Percentiles rank a stretch among this genome's conserved stretches.
phyloP scores from a whole-genome alignment of 2,797 vertebrate genomes.

The Gallinago nigripennis region DNA sequence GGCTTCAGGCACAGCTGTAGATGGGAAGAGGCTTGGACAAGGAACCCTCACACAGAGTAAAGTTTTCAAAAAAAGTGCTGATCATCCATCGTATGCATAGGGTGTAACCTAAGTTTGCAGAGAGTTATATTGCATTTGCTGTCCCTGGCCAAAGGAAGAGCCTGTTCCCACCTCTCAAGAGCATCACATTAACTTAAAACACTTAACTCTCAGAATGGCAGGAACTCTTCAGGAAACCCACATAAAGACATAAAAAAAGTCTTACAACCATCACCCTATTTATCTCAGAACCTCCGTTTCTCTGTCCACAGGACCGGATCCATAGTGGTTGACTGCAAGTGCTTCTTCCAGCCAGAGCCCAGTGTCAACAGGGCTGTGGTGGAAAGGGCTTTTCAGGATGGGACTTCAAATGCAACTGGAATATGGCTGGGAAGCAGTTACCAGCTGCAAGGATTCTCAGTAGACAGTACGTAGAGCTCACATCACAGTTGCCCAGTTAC shows the following conservation, averaged over 20 bases:
- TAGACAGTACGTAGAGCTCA: constrained; percentile 24
- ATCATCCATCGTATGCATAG: background rate
- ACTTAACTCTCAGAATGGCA: background rate
- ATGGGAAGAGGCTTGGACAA: background rate
- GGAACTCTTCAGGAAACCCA: background rate
- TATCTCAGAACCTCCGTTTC: background rate
- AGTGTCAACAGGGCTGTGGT: background rate
- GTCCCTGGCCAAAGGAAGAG: background rate
- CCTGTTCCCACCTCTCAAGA: background rate
- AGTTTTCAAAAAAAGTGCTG: background rate
- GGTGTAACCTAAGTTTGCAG: background rate
- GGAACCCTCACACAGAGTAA: background rate
- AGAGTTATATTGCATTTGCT: background rate
- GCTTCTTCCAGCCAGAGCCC: constrained; percentile 61
- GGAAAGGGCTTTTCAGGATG: constrained; percentile 27
- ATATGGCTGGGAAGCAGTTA: constrained; percentile 57
- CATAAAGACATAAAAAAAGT: rapidly evolving
- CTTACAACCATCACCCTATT: background rate
- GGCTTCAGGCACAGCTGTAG: background rate
- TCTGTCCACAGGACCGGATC: constrained; percentile 61
- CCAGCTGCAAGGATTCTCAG: constrained; percentile 39
- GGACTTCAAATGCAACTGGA: background rate
- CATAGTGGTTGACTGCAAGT: constrained; percentile 63
- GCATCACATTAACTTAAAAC: background rate
- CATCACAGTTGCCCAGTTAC: background rate